These are phyloP conservation scores for Gavia stellata DNA, from an alignment of 2,113 vertebrate species.

Conservation along the genomic window DNA sequence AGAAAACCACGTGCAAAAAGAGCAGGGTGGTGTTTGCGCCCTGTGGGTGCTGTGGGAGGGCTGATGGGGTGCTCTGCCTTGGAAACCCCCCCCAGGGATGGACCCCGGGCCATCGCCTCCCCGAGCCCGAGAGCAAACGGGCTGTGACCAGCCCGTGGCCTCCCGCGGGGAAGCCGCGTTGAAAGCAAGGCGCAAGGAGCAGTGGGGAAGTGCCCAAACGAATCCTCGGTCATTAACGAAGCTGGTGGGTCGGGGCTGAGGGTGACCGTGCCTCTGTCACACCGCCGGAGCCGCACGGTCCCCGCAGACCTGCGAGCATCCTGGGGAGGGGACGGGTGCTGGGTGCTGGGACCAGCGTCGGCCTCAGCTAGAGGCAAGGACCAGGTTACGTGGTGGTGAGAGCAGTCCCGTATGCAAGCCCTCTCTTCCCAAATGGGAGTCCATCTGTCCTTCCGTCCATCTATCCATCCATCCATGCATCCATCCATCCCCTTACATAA, in stretches of 20 bases:
- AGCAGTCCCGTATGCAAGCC: accelerated
- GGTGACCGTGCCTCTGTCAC: background rate
- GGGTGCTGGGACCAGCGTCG: background rate
- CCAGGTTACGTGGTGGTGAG: background rate
- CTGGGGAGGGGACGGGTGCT: background rate
- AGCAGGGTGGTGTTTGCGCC: background rate
- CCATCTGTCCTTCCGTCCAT: accelerated
- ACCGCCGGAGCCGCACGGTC: background rate
- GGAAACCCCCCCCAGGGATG: accelerated
- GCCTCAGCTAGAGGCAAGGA: background rate
- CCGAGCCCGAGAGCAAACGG: accelerated
- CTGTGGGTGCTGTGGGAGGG: background rate
- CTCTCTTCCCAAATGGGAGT: background rate
- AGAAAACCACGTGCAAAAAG: background rate
- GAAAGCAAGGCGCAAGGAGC: background rate
- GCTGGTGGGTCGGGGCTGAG: background rate
- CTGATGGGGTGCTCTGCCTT: background rate
- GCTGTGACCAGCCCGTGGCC: background rate
- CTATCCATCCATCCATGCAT: background rate
- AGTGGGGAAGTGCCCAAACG: background rate
- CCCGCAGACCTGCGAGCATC: background rate
- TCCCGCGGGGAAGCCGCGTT: accelerated
- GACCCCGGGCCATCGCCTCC: background rate
- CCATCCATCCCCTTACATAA: background rate
- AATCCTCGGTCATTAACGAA: background rate